These are phyloP conservation scores for Rhagoletis zephyria DNA, from an alignment of 1,140 invertebrate species.

Conservation along the genomic window DNA sequence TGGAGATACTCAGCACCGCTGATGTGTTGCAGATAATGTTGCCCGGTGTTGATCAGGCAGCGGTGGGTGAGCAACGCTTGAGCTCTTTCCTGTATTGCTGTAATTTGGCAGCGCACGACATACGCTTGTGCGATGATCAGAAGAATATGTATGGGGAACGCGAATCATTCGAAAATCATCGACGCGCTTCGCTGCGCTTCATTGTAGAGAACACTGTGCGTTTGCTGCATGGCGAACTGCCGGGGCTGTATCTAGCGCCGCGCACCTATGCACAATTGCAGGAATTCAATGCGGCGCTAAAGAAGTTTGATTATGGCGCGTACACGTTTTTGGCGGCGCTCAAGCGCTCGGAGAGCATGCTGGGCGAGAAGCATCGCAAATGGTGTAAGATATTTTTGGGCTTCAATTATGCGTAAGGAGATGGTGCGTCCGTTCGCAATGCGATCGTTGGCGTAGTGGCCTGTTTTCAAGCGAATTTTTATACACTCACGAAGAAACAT, in stretches of 20 bases:
- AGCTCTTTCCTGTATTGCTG: constrained; percentile 71
- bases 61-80: constrained; percentile 60
- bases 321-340: constrained; percentile 67
- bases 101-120: constrained; percentile 70
- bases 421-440: too few relatives aligned
- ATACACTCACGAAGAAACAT: too few relatives aligned
- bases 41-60: constrained; percentile 58
- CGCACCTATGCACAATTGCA: constrained; percentile 55
- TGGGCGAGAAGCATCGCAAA: constrained; percentile 65
- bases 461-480: too few relatives aligned
- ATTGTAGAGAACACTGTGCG: constrained; percentile 69
- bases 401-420: constrained; percentile 61
- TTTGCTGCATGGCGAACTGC: constrained; percentile 60
- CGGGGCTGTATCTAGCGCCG: constrained; percentile 55
- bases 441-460: too few relatives aligned
- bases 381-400: constrained; percentile 70
- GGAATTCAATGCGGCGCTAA: constrained; percentile 60
- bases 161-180: constrained; percentile 71
- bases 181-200: constrained; percentile 69
- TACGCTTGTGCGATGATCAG: constrained; percentile 67
- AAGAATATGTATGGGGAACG: constrained; percentile 64
- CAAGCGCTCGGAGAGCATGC: constrained; percentile 61
- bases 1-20: constrained; percentile 28
- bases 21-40: constrained; percentile 62
- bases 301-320: constrained; percentile 63